Base-by-base conservation (phyloP, 2,113 vertebrate species). In the Oryzias celebensis region DNA sequence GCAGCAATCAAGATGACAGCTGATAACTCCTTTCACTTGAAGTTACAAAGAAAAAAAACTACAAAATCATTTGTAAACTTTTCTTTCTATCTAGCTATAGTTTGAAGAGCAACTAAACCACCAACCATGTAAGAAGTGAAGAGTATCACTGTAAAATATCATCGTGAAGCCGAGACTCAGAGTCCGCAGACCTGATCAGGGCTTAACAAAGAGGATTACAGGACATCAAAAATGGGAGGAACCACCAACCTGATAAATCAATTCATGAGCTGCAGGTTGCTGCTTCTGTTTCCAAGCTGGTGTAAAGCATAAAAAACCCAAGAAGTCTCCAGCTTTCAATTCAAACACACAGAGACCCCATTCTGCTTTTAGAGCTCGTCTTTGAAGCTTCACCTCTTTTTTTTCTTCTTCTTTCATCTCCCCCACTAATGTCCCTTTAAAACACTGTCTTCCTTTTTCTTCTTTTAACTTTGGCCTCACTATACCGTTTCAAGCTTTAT, bases 101-200 rank as follows among this genome's bases (percentile, higher is more conserved):
- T 36, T 36, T 12, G 2, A 36, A 36, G 36, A 12, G 36, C 8
- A 36, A 41, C 44, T 67, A 59, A 17, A 71, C 77, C 80, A 14
- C 80, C 83, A 86, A 86, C 83, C 84, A 20, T 47, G 50, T 57
- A 4, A 20, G 57, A n/a, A 24, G 68, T 83, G 87, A 94, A 94
- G 95, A 96, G 96, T 96, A 98, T 96, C 95, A 94, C 90, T 90
- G 92, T 93, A 94, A 98, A 98, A 96, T 97, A 98, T 95, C 88
- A 78, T 90, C 87, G 89, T 91, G 65, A 93, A 94, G 94, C 94
- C 93, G 80, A 90, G 92, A 93, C 94, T 91, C 91, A 88, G 90
- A 92, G 92, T 91, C 93, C 91, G 90, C 91, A 91, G 93, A 92
- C 93, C 93, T 91, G 92, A 93, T 92, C 93, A 18, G 87, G 87